Percentiles rank a stretch among this genome's conserved stretches.
Evolutionary conservation across 2,888 invertebrate genomes (phyloP).

Genomic region (Nephrotoma guestfalica): DNA sequence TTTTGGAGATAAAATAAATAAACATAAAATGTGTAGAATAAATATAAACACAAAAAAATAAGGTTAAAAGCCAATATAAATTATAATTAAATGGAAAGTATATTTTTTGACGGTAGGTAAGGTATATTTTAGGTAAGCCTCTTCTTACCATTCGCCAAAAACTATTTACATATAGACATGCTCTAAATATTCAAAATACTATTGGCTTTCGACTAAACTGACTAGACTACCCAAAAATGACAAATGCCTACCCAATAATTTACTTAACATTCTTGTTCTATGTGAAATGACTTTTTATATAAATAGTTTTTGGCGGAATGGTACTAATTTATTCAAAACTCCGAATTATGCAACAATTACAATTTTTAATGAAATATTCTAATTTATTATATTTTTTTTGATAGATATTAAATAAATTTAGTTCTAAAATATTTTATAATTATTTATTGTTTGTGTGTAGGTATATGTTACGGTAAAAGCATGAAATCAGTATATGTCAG

Average conservation of each 20-base stretch:
- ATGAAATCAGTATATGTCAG: too few relatives aligned
- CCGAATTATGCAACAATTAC: neutral
- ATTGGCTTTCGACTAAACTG: too few relatives aligned
- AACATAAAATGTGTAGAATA: neutral
- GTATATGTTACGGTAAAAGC: neutral
- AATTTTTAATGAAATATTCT: neutral
- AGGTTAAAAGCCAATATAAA: neutral
- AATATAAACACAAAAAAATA: neutral
- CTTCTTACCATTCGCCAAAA: neutral
- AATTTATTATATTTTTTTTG: neutral
- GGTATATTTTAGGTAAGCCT: neutral
- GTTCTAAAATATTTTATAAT: neutral
- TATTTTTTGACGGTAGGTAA: neutral
- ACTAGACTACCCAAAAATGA: too few relatives aligned
- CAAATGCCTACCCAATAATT: too few relatives aligned
- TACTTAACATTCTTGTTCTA: too few relatives aligned
- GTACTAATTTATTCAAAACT: neutral
- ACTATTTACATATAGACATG: too few relatives aligned
- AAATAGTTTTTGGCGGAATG: too few relatives aligned
- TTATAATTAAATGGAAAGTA: neutral
- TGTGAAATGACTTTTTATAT: too few relatives aligned
- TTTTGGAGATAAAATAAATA: neutral
- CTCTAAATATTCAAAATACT: too few relatives aligned
- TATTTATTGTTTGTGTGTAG: neutral
- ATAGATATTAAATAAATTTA: neutral